Evolutionary conservation across 1,140 invertebrate genomes (phyloP), one percentile per base, ranked within the genome.

Genomic region (Aphaenogaster rudis): DNA sequence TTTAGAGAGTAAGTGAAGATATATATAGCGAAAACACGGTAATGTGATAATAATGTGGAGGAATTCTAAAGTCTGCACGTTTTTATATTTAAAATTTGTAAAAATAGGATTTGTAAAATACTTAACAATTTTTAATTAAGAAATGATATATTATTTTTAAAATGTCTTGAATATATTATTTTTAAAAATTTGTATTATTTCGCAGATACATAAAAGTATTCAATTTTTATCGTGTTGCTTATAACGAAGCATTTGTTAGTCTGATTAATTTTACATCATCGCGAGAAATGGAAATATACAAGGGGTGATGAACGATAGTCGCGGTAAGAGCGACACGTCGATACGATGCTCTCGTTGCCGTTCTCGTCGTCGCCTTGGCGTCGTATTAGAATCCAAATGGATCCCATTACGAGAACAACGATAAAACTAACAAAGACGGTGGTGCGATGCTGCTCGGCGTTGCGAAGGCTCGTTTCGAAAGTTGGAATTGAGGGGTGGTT

Each of bases 391-490:
- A 94, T 94, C 90, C 92, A 94, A 93, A 94, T 93, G 93, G 42
- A 94, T 93, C 86, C 91, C 86, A 94, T 94, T 94, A 93, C 89
- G 88, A 87, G 87, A 94, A 94, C 89, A 94, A 92, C 91, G 92
- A 93, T 94, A 94, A 94, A 94, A 94, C 91, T 94, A 94, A 94
- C 90, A 93, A 93, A 93, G 92, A 94, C 89, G 88, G 90, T 91
- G 89, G 64, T 86, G 78, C 81, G 78, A 91, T 59, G 84, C 72
- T 57, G 78, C 86, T 84, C 69, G 13, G 80, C 72, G 50, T 74
- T 66, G 61, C 86, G 64, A 74, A 76, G 87, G 57, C 87, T 88
- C 66, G 90, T 90, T 91, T 84, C 78, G 80, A 64, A 90, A 91
- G 89, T 91, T 90, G 50, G 71, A 90, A 91, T 91, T 86, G 89